Evolutionary conservation across 2,113 vertebrate species (phyloP), one percentile per base, ranked within the genome.

Genomic region (Falcunculus frontatus): DNA sequence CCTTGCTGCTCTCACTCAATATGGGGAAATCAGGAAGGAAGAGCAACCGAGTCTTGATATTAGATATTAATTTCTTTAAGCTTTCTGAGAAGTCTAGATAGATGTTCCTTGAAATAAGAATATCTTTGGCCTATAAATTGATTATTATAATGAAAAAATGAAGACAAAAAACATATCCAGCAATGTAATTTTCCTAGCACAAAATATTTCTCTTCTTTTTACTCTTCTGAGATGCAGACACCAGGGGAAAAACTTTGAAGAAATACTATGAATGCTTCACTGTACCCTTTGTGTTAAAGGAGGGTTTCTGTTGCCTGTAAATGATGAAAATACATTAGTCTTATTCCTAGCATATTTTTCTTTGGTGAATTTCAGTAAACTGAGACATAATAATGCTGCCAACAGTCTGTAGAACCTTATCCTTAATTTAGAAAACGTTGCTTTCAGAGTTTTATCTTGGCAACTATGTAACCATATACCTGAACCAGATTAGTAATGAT

Each of bases 151-250:
- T 17, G 13, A n/a, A 73, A 60, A 30, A 56, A 70, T 42, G 2
- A 41, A 32, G 55, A 15, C 0, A 20, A 22, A 50, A 35, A 11
- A 3, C 1, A 1, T 33, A 30, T 17, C 1, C 12, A 74, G 8
- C 7, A 62, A 49, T 21, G 8, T 33, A 39, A 47, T 69, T 60
- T 87, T 91, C 11, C 49, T 49, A 55, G 7, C 11, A 73, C 9
- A 84, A 75, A 50, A 49, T 33, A 7, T 41, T 88, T 75, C 5
- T 70, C 6, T 4, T 16, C 23, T 70, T 69, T 67, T 76, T 20
- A 37, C 2, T 10, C 13, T 21, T 49, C 5, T 49, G 11, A 50
- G 6, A 47, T 41, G 26, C 3, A 79, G 74, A 47, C 5, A 42
- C 2, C 5, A 42, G 49, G 4, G 8, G 10, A 60, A 90, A 84